These are phyloP conservation scores for Coecobrya sp. DNA, from an alignment of 2,888 invertebrate genomes.

Conservation along the genomic window DNA sequence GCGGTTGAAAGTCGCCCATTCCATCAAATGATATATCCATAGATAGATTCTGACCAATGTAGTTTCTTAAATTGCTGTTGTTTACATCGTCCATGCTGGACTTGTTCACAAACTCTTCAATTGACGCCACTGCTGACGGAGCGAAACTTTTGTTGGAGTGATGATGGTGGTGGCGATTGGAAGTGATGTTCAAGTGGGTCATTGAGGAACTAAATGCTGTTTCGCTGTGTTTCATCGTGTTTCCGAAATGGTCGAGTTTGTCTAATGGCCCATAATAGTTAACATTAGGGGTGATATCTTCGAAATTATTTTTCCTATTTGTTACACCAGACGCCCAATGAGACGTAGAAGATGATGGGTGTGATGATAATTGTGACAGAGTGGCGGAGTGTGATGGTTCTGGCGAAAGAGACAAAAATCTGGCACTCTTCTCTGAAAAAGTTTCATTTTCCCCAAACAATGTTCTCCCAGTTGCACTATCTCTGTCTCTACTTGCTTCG, in stretches of 20 bases:
- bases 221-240: conserved; percentile 13
- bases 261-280: conserved; percentile 40
- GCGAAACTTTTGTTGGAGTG: conserved; percentile 71
- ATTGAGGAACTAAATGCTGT: not conserved
- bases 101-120: conserved; percentile 64
- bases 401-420: conserved; percentile 63
- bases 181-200: conserved; percentile 15
- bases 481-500: conserved; percentile 40
- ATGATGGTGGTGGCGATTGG: conserved; percentile 58
- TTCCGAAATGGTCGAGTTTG: conserved; percentile 7
- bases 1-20: conserved; percentile 46
- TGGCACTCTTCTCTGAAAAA: conserved; percentile 55
- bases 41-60: conserved; percentile 28
- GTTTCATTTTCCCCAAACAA: conserved; percentile 75
- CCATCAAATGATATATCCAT: conserved; percentile 55
- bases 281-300: conserved; percentile 44
- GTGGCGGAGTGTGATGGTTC: conserved; percentile 53
- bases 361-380: conserved; percentile 50
- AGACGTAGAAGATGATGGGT: conserved; percentile 56
- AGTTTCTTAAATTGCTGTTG: conserved; percentile 30
- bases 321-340: conserved; percentile 46
- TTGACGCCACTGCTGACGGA: conserved; percentile 9
- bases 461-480: conserved; percentile 43
- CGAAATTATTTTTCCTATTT: conserved; percentile 51
- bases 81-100: conserved; percentile 28